Conservation (phyloP, 2,113 vertebrate species). For the Neopipo cinnamomea region DNA sequence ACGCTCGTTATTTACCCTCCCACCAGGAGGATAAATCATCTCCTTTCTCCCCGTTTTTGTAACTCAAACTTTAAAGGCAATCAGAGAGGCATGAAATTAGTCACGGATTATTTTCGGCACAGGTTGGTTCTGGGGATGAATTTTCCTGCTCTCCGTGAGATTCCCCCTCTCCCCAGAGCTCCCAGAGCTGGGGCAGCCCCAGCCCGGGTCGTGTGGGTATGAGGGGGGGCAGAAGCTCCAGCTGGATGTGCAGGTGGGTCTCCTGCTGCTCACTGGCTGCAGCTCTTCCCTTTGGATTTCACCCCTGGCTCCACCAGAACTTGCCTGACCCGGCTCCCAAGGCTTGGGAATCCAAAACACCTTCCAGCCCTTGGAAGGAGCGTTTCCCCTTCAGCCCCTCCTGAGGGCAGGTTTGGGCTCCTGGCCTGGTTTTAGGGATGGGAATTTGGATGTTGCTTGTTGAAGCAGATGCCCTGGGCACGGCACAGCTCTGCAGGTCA, state of each 20-base stretch:
- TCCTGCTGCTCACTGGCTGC: neutral
- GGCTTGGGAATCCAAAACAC: neutral
- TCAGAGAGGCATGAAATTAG: neutral
- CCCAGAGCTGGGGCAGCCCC: neutral
- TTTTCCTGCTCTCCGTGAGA: neutral
- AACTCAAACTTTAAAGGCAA: neutral
- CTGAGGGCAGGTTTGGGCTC: neutral
- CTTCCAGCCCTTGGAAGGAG: neutral
- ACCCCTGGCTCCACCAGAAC: neutral
- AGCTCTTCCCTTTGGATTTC: neutral
- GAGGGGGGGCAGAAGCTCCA: fast-evolving
- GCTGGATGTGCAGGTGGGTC: neutral
- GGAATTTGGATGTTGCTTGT: neutral
- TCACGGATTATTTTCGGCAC: neutral
- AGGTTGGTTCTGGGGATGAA: neutral
- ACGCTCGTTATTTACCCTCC: neutral
- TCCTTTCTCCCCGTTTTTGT: neutral
- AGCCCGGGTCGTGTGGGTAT: neutral
- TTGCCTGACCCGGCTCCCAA: fast-evolving
- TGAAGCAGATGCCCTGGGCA: neutral
- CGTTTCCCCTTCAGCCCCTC: neutral
- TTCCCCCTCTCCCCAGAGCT: neutral
- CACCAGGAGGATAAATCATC: neutral
- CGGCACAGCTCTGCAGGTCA: too few relatives aligned
- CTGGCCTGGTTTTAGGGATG: neutral